These are phyloP conservation scores for Drosophila mulleri DNA, from an alignment of 2,888 invertebrate genomes.

Conservation along the genomic window DNA sequence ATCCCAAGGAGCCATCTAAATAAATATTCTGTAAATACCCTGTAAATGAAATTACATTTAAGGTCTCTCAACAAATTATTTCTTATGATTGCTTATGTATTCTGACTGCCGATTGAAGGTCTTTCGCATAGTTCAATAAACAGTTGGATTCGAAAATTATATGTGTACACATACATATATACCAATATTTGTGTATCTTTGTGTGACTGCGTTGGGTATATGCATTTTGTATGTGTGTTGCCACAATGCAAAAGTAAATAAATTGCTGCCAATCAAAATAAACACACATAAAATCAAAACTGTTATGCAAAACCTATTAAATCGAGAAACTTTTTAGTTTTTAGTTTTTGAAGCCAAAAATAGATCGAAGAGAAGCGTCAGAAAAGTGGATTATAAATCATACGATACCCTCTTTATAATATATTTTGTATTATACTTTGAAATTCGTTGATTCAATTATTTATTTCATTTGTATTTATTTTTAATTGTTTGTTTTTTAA, in stretches of 20 bases:
- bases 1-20: constrained; percentile 43
- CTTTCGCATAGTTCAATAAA: constrained; percentile 37
- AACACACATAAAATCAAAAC: constrained; percentile 20
- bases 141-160: constrained; percentile 10
- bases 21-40: not conserved
- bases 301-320: constrained; percentile 25
- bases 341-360: constrained; percentile 12
- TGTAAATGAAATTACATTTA: not conserved
- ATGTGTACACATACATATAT: not conserved
- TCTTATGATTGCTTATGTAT: constrained; percentile 12
- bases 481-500: not conserved
- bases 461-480: too few species aligned
- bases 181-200: not conserved
- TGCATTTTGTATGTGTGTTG: constrained; percentile 39
- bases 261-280: constrained; percentile 53
- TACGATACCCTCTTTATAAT: not conserved
- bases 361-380: constrained; percentile 14
- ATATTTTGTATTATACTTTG: not conserved
- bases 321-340: constrained; percentile 3
- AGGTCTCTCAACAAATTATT: not conserved
- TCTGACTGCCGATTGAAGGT: constrained; percentile 32
- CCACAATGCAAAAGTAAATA: constrained; percentile 57
- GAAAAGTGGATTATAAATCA: not conserved
- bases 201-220: not conserved
- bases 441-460: too few species aligned